Percentiles rank a stretch among this genome's conserved stretches.
phyloP scores from a whole-genome alignment of 2,113 vertebrate species.

The Zosterops borbonicus region DNA sequence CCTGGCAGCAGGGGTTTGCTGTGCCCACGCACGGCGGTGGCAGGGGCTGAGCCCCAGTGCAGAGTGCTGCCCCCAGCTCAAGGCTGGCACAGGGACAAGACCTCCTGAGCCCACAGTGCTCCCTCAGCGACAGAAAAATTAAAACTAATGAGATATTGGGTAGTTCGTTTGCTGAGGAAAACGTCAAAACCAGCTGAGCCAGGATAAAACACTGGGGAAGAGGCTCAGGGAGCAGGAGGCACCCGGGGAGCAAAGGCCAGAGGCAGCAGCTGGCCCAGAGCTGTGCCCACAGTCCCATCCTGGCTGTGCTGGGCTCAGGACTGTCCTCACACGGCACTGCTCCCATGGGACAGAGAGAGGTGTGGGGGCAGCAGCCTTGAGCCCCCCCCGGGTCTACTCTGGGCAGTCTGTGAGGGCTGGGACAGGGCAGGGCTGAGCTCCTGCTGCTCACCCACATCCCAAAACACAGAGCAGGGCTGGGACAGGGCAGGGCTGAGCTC shows the following conservation, averaged over 20 bases:
- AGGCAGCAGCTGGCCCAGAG: neutral
- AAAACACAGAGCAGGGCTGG: too few species aligned
- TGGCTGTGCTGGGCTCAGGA: neutral
- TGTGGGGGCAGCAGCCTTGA: accelerated
- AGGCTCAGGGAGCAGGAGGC: neutral
- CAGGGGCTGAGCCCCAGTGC: neutral
- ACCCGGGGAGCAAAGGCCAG: accelerated
- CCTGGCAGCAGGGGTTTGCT: neutral
- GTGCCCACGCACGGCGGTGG: neutral
- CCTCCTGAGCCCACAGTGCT: neutral
- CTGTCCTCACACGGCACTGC: neutral
- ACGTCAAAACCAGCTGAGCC: too few species aligned
- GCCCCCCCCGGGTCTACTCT: neutral
- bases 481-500: too few species aligned
- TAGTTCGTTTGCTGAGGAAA: neutral
- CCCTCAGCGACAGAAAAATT: neutral
- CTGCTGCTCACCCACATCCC: too few species aligned
- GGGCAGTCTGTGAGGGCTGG: accelerated
- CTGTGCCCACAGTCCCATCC: accelerated
- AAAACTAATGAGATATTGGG: neutral
- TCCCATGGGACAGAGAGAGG: accelerated
- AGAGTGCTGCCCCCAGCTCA: neutral
- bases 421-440: neutral
- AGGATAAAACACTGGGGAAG: accelerated
- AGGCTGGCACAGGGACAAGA: neutral